Evolutionary conservation across 2,797 vertebrate species (phyloP), one percentile per base, ranked within the genome.

Genomic region (Microchirus variegatus): DNA sequence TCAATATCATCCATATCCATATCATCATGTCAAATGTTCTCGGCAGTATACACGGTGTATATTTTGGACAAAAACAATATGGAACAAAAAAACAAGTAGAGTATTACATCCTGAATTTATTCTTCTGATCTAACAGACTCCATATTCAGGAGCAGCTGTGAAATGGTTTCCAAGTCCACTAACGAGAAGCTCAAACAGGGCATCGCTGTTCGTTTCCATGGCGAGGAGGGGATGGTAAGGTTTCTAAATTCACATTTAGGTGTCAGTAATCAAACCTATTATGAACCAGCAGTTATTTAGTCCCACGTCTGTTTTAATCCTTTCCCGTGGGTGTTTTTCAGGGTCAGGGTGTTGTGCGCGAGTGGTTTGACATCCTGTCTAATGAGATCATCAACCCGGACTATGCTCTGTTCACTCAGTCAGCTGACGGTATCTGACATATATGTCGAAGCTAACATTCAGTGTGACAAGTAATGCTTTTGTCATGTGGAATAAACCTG

Each of bases 301-400:
- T 11, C 13, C 45, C 40, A 40, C 12, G 7, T 41, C 2, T 54
- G 2, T 36, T 35, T 22, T 12, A 26, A 3, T 44, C 9, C 18
- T 38, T 12, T 5, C 15, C 22, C 5, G 22, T 54, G 0, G 53
- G 53, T 72, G 44, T 74, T 44, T 82, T 80, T 35, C 85, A 99
- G 98, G 98, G 98, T 70, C 96, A 98, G 88, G 98, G 98, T 53
- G 97, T 99, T 80, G 97, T 99, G 37, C 93, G 97, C 74, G 98
- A 99, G 71, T 99, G 97, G 98, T 99, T 99, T 85, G 98, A 99
- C 90, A 95, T 99, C 75, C 90, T 99, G 16, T 99, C 97, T 80
- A 97, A 95, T 91, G 98, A 99, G 88, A 99, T 99, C 83, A 95
- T 99, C 88, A 99, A 99, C 82, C 97, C 97, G 38, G 98, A 99